Percentiles rank a stretch among this genome's conserved stretches.
phyloP scores from a whole-genome alignment of 2,888 invertebrate genomes.

The Thymelicus lineola region DNA sequence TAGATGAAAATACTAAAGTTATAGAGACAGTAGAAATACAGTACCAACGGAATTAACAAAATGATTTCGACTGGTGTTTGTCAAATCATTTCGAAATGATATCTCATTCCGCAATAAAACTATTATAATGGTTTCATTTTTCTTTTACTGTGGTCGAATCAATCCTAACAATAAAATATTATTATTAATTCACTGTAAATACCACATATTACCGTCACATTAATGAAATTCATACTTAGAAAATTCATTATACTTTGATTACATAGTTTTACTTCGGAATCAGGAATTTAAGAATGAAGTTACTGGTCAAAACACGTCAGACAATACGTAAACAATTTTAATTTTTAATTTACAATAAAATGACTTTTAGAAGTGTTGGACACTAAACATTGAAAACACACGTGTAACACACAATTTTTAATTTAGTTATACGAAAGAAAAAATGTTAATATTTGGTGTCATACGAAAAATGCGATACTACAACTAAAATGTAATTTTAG shows the following conservation, averaged over 20 bases:
- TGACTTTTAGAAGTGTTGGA: slow-evolving; percentile 49
- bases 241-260: too few species aligned
- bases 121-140: too few species aligned
- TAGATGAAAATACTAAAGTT: slow-evolving; percentile 19
- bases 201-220: too few species aligned
- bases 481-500: slow-evolving; percentile 39
- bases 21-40: not conserved
- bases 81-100: too few species aligned
- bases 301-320: slow-evolving; percentile 39
- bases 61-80: not conserved
- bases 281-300: not conserved
- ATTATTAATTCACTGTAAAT: too few species aligned
- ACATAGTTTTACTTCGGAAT: too few species aligned
- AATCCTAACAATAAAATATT: too few species aligned
- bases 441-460: slow-evolving; percentile 52
- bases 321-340: slow-evolving; percentile 29
- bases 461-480: slow-evolving; percentile 42
- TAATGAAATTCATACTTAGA: too few species aligned
- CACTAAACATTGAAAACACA: slow-evolving; percentile 47
- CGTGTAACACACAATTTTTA: slow-evolving; percentile 45
- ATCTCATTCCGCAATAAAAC: too few species aligned
- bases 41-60: slow-evolving; percentile 7
- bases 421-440: slow-evolving; percentile 43
- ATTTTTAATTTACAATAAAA: slow-evolving; percentile 28
- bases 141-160: too few species aligned